A percentile compares a stretch with the other conserved stretches of the same genome.
These are phyloP conservation scores for Drosophila dunni DNA, from an alignment of 1,140 invertebrate genomes.

Conservation along the genomic window DNA sequence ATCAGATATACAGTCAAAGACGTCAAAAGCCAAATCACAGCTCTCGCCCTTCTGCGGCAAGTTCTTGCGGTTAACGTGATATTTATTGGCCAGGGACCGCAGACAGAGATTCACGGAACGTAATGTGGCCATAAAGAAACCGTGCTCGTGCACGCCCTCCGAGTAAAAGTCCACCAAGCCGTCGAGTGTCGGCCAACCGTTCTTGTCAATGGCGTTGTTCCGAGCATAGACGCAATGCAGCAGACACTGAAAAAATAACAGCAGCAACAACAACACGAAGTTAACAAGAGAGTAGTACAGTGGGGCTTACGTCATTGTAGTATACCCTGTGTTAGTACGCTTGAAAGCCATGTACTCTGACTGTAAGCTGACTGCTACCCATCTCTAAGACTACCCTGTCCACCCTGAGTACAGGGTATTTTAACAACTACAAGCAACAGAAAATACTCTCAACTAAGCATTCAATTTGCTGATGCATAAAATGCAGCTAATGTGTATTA, in stretches of 20 bases:
- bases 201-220: slow-evolving; percentile 80
- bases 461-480: slow-evolving; percentile 83
- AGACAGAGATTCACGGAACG: slow-evolving; percentile 89
- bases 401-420: too few species aligned
- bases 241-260: slow-evolving; percentile 65
- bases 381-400: too few species aligned
- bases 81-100: slow-evolving; percentile 85
- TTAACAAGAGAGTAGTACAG: too few species aligned
- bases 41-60: slow-evolving; percentile 87
- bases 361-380: too few species aligned
- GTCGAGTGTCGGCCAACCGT: slow-evolving; percentile 88
- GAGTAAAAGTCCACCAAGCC: slow-evolving; percentile 89
- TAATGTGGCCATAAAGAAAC: slow-evolving; percentile 89
- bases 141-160: slow-evolving; percentile 89
- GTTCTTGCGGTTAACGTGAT: slow-evolving; percentile 69
- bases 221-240: slow-evolving; percentile 83
- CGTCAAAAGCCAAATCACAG: slow-evolving; percentile 90
- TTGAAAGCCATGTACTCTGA: too few species aligned
- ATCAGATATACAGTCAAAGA: slow-evolving; percentile 90
- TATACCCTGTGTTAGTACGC: too few species aligned
- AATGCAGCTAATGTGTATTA: slow-evolving; percentile 80
- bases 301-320: too few species aligned
- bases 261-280: not conserved
- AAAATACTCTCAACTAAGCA: slow-evolving; percentile 33
- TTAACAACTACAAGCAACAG: not conserved